Evolutionary conservation across 1,140 invertebrate species (phyloP).

Genomic region (Megalonaias nervosa): DNA sequence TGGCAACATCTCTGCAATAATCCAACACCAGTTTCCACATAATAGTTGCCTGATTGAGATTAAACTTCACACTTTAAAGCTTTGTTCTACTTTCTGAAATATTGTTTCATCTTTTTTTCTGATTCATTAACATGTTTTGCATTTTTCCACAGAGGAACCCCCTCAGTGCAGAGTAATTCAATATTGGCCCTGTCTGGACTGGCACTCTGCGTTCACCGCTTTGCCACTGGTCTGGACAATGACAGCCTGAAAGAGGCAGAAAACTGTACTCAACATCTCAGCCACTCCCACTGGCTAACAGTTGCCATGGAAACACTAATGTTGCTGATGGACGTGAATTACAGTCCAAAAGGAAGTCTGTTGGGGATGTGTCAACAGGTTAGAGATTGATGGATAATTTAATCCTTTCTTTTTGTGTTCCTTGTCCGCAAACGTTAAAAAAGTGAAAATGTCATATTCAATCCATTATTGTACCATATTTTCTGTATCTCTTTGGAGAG

Average conservation of each 20-base stretch:
- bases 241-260: conserved; percentile 11
- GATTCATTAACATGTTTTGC: too few relatives aligned
- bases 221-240: conserved; percentile 13
- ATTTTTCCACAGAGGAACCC: conserved; percentile 25
- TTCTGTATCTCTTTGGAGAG: too few relatives aligned
- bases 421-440: too few relatives aligned
- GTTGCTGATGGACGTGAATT: conserved; percentile 34
- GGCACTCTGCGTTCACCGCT: conserved; percentile 5
- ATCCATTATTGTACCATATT: too few relatives aligned
- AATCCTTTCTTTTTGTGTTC: too few relatives aligned
- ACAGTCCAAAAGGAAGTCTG: conserved; percentile 19
- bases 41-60: too few relatives aligned
- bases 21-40: too few relatives aligned
- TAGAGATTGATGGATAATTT: neutral
- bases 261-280: conserved; percentile 18
- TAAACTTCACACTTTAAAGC: too few relatives aligned
- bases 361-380: conserved; percentile 38
- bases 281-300: conserved; percentile 39
- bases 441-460: too few relatives aligned
- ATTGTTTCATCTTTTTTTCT: too few relatives aligned
- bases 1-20: too few relatives aligned
- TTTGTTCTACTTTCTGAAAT: too few relatives aligned
- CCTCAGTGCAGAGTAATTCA: conserved; percentile 31
- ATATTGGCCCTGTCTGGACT: conserved; percentile 34
- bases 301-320: conserved; percentile 29